Conservation (phyloP, 2,888 invertebrate species). For the Diachrysia chrysitis region DNA sequence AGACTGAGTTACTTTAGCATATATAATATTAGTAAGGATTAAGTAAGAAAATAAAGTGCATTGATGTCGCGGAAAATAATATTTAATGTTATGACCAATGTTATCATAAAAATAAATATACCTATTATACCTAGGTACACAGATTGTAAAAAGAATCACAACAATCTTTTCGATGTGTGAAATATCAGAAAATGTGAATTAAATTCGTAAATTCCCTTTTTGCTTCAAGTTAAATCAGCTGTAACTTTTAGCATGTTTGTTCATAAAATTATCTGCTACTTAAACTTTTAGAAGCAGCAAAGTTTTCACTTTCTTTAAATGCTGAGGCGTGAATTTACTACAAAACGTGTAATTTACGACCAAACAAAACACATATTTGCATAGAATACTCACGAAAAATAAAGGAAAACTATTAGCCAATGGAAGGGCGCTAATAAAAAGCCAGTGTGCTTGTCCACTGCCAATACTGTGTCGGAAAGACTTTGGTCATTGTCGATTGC, state of each 20-base stretch:
- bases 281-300: not conserved
- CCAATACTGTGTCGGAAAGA: not conserved
- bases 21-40: too few relatives aligned
- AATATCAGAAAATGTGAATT: too few relatives aligned
- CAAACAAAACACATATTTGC: slow-evolving; percentile 21
- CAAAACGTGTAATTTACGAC: not conserved
- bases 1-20: too few relatives aligned
- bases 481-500: not conserved
- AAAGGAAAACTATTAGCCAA: slow-evolving; percentile 14
- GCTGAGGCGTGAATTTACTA: not conserved
- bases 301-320: not conserved
- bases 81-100: too few relatives aligned
- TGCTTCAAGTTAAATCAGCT: too few relatives aligned
- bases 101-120: too few relatives aligned
- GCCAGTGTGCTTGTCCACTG: not conserved
- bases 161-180: too few relatives aligned
- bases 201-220: too few relatives aligned
- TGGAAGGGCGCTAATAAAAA: slow-evolving; percentile 29
- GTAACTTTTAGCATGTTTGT: not conserved
- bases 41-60: too few relatives aligned
- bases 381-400: slow-evolving; percentile 23
- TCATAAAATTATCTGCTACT: not conserved
- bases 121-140: too few relatives aligned
- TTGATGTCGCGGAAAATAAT: too few relatives aligned
- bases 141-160: too few relatives aligned